Base-by-base conservation (phyloP, 2,113 vertebrate species). In the Myanophis thanlyinensis region DNA sequence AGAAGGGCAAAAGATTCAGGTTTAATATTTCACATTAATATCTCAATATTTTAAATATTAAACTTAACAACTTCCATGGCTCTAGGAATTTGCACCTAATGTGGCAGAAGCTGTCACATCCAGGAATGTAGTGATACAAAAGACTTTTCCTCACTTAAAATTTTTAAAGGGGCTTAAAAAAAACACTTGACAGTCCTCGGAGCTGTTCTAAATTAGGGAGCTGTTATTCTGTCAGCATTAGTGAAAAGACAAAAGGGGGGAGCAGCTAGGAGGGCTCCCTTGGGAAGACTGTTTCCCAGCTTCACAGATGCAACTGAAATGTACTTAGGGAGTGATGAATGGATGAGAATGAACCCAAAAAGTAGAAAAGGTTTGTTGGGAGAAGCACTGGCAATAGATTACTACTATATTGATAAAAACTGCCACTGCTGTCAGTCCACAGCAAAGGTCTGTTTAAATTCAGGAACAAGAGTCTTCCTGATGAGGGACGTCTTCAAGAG, bases 271-370 rank as follows among this genome's bases (percentile, higher is more conserved):
- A 25, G 27, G 27, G 13, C 54, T 85, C 87, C 48, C 80, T 80
- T 15, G 73, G 56, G 87, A 89, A 44, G 20, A 40, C 48, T 86
- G 90, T 84, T 85, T 92, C 51, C 52, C 44, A 0, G 7, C 49
- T 90, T 46, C 18, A 80, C 62, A 89, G 52, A 88, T 52, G 87
- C 52, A 47, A 85, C 22, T 49, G 40, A 85, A 59, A 86, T 49
- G 46, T 85, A 90, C 73, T 91, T 62, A 91, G 85, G 48, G 87
- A 56, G 53, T 93, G 90, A 86, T 86, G 85, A 88, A 93, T 93
- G 53, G 92, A 59, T 85, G 54, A 87, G 84, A 89, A 89, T 86
- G 47, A 89, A 85, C 35, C 4, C 5, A 56, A 92, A 89, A 46
- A 53, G 23, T 88, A 52, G 59, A 51, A 88, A 49, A 91, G 15